Base-by-base conservation (phyloP, 2,797 vertebrate genomes). In the Nasua narica region DNA sequence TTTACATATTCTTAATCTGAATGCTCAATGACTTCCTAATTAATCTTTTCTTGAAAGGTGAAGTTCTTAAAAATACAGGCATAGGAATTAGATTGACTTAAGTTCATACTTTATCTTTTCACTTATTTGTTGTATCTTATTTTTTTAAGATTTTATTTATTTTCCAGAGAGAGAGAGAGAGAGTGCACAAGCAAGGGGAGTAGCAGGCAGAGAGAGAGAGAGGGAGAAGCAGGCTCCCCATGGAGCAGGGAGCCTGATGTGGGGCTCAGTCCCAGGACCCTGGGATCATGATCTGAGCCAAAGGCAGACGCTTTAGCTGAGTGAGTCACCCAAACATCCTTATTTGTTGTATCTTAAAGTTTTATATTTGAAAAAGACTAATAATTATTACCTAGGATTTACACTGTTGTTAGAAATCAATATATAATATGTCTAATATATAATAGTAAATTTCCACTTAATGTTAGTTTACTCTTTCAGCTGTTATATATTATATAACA, bases 71-170 rank as follows among this genome's bases (percentile, higher is more conserved):
- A 69, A 46, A 69, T 78, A 72, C 6, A 5, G 15, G 16, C 37
- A 60, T 74, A 62, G 4, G 23, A 86, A 81, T 90, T 21, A 90
- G 16, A 90, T 13, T 56, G 21, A 89, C 9, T 72, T 85, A 93
- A 19, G 69, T 83, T 95, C 29, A 70, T 72, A 67, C 62, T 90
- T 58, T 85, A 88, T 70, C 27, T 91, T 94, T 74, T 90, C n/a
- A 70, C 1, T 48, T 93, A 82, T 82, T 85, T 67, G 27, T 50
- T 81, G 1, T 48, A 62, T 52, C 12, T 86, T 65, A 88, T 25
- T 19, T 32, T 65, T 83, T 81, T 85, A 16, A 62, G 27, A 62
- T 7, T 62, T 62, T 62, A 62, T 62, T 14, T 62, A 62, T n/a
- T 62, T 62, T 29, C 32, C 60, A 62, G 29, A 62, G 60, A 25